Evolutionary conservation across 53 echinoderm and acorn worm genomes (phyloP), one percentile per base, ranked within the genome.

Genomic region (Actinopyga echinites): DNA sequence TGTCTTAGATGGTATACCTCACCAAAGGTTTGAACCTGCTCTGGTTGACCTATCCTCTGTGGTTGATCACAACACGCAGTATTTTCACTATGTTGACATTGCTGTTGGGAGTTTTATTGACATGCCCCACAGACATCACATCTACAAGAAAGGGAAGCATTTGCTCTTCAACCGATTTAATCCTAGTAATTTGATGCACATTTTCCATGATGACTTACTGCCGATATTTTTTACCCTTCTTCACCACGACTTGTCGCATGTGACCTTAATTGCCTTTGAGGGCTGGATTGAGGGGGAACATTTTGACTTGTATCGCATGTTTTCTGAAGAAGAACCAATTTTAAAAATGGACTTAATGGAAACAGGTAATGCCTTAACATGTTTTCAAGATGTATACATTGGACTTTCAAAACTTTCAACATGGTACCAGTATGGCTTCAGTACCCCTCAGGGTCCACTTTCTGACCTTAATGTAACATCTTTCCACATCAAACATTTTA

Each of bases 381-480:
- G 97, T 74, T 96, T 96, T 65, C 84, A 93, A 74, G 92, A 92
- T 29, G 83, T 87, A 6, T 90, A 86, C 64, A 85, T 96, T 19
- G 97, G 97, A 17, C 74, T 96, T 34, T 89, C 90, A 37, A 92
- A 92, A 42, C 23, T 62, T 8, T 90, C 99, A 53, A 86, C 83
- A 8, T 99, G 99, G 99, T 99, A 99, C 83, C 99, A 99, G 86
- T 99, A 99, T 89, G 99, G 99, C 24, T 99, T 99, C 58, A 36
- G 85, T 9, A 28, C 43, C 8, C 99, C 99, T 17, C 99, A 99
- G 65, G 99, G 94, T 34, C 89, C 94, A 20, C 10, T 99, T 36
- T 36, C 85, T 5, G 32, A 95, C 59, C 54, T 65, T 64, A 85
- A 32, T 6, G 57, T 95, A 3, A 87, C 94, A 8, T 84, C 92